Evolutionary conservation across 2,797 vertebrate genomes (phyloP), one percentile per base, ranked within the genome.

Genomic region (Fundulus diaphanus): DNA sequence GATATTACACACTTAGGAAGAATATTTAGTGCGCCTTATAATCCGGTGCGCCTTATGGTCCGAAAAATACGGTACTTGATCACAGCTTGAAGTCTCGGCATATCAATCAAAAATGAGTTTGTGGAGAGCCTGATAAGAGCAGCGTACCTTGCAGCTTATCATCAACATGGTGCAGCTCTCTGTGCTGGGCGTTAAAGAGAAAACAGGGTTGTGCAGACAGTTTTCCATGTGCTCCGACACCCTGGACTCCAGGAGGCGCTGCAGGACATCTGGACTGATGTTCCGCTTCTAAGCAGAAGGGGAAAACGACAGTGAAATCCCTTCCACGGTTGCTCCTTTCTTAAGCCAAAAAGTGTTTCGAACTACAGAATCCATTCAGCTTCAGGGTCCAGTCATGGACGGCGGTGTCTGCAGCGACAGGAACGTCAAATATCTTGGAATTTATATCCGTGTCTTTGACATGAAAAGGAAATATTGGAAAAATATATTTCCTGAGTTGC

Each of bases 71-170:
- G n/a, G n/a, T n/a, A n/a, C n/a, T n/a, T n/a, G n/a, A 16, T 13
- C 6, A 44, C 7, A 15, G 37, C 13, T n/a, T 33, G 48, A n/a
- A 20, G 3, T 49, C 27, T 35, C 16, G 35, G 20, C 31, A 20
- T 3, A 20, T 35, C 8, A 35, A 2, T 33, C 27, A 48, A 49
- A 12, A 68, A 13, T 13, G 11, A 13, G 37, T 44, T 49, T 11
- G 52, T 52, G 31, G 16, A 40, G 11, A 37, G 16, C 5, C 22
- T 11, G 9, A 20, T 16, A 22, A 56, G 1, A 22, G 27, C 24
- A 3, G 15, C 16, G 79, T 92, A 99, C 98, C 88, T 82, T 68
- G 73, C 97, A 98, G 92, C 95, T 97, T 88, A 98, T 96, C 82
- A 99, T 91, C 22, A 99, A 96, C 75, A 68, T 96, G 44, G 93